Evolutionary conservation across 2,888 invertebrate species (phyloP), one percentile per base, ranked within the genome.

Genomic region (Amitus sp.): DNA sequence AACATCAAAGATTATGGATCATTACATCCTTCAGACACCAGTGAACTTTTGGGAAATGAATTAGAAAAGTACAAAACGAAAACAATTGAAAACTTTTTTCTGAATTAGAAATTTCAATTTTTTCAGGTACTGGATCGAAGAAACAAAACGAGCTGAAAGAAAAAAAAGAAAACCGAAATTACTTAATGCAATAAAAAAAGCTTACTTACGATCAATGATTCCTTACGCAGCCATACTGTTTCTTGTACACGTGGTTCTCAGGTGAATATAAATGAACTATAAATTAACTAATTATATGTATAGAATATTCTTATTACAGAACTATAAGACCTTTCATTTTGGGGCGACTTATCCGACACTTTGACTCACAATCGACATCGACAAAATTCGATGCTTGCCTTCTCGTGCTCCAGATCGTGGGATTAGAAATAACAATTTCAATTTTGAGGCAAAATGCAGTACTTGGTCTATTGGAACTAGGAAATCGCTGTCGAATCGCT

Each of bases 401-500:
- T 23, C 3, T 23, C 23, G 23, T 5, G n/a, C n/a, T n/a, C n/a
- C 23, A 23, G 7, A 3, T n/a, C n/a, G n/a, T n/a, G n/a, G n/a
- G n/a, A 23, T 23, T 7, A 23, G 4, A 23, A 3, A 23, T 23
- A 5, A 5, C 23, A 7, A 23, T 3, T 23, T 23, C 4, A 23
- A n/a, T n/a, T n/a, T n/a, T n/a, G n/a, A n/a, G n/a, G n/a, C n/a
- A n/a, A n/a, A n/a, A n/a, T n/a, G n/a, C n/a, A n/a, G n/a, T n/a
- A n/a, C n/a, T n/a, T n/a, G n/a, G n/a, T n/a, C n/a, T n/a, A n/a
- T n/a, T 85, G 68, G 86, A 89, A 67, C 85, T 93, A 40, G 94
- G 94, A 47, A 92, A 93, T 92, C 83, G 89, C 75, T 85, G 92
- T 51, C 83, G 94, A 70, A 86, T 94, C 49, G 92, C 93, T 0